A percentile compares a stretch with the other conserved stretches of the same genome.
Conservation (phyloP, 2,113 vertebrate genomes). For the Lynx canadensis region DNA sequence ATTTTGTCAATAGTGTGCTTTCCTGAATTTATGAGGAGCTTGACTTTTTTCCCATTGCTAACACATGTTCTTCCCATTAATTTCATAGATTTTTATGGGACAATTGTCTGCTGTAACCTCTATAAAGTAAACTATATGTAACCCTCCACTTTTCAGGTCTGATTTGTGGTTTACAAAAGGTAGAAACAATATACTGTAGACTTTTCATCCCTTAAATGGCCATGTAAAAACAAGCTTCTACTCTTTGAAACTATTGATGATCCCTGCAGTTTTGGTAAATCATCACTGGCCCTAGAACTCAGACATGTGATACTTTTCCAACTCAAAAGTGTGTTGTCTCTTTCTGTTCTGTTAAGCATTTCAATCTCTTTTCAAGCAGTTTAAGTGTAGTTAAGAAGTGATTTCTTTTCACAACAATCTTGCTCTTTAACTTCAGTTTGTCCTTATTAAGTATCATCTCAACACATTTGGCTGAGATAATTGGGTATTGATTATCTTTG, state of each 20-base stretch:
- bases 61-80: background rate
- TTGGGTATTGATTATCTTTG: conserved; percentile 55
- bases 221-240: background rate
- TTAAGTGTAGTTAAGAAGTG: background rate
- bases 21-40: background rate
- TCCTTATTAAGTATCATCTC: conserved; percentile 12
- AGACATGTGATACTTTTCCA: background rate
- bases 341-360: background rate
- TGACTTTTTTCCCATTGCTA: background rate
- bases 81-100: background rate
- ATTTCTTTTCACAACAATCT: conserved; percentile 34
- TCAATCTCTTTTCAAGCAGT: background rate
- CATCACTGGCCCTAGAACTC: background rate
- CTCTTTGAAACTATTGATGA: background rate
- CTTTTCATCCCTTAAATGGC: background rate
- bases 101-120: background rate
- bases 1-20: background rate
- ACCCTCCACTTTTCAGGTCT: background rate
- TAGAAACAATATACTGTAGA: background rate
- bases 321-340: background rate
- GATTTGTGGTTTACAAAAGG: background rate
- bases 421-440: conserved; percentile 57
- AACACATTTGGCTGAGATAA: conserved; percentile 52
- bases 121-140: background rate
- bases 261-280: background rate